Percentiles rank a stretch among this genome's conserved stretches.
phyloP scores from a whole-genome alignment of 2,113 vertebrate species.

The Pachypanchax playfairii region DNA sequence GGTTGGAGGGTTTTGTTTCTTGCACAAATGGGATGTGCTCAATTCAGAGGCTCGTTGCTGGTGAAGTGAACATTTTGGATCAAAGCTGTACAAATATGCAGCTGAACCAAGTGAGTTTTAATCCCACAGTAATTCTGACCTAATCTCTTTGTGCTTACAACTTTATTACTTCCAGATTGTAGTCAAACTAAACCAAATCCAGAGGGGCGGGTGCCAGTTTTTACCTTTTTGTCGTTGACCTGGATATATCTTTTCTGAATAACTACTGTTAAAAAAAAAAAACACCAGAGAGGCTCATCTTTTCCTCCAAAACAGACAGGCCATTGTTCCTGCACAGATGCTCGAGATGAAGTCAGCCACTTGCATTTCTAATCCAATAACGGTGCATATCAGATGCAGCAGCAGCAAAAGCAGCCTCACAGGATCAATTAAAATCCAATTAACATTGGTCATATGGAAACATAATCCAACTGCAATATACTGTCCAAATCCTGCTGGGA shows the following conservation, averaged over 20 bases:
- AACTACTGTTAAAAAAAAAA: neutral
- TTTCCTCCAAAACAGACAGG: conserved; percentile 33
- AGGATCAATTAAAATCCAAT: conserved; percentile 71
- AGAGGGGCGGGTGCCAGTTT: no score
- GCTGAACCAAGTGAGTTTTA: conserved; percentile 64
- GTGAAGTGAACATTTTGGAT: conserved; percentile 53
- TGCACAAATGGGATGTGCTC: conserved; percentile 34
- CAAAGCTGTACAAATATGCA: conserved; percentile 51
- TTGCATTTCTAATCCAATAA: conserved; percentile 59
- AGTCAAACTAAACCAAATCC: conserved; percentile 6
- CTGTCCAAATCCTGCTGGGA: conserved; percentile 62
- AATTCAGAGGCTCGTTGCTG: conserved; percentile 41
- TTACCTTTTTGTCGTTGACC: no score
- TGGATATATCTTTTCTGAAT: no score
- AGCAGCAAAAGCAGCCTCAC: conserved; percentile 12
- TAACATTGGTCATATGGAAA: conserved; percentile 53
- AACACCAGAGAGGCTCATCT: conserved; percentile 4
- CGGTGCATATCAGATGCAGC: conserved; percentile 34
- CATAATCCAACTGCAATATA: conserved; percentile 58
- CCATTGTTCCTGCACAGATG: conserved; percentile 11
- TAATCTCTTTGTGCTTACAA: conserved; percentile 68
- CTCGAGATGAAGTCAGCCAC: conserved; percentile 28
- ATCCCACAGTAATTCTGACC: conserved; percentile 70
- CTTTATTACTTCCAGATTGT: conserved; percentile 61
- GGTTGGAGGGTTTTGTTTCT: conserved; percentile 1